These are phyloP conservation scores for Pseudotriccus pelzelni DNA, from an alignment of 2,797 vertebrate species.

Conservation along the genomic window DNA sequence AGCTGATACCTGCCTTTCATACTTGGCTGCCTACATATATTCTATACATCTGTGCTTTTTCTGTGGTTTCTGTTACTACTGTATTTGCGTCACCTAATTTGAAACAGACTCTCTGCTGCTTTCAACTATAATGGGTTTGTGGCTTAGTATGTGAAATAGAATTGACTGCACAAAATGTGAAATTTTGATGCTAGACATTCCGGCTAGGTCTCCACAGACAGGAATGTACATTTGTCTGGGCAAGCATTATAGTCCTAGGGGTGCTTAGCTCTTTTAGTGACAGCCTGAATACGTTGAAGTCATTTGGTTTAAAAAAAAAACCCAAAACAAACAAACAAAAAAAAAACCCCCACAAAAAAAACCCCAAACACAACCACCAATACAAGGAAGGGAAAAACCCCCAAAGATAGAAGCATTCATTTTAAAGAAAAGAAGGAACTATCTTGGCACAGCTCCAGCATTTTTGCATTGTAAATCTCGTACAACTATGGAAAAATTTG, in stretches of 20 bases:
- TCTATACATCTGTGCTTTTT: slow-evolving; percentile 9
- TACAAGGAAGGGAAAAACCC: not conserved
- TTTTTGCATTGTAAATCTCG: not conserved
- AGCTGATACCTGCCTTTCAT: not conserved
- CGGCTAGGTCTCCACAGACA: slow-evolving; percentile 74
- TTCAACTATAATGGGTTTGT: slow-evolving; percentile 63
- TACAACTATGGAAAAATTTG: not conserved
- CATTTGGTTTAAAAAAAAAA: not conserved
- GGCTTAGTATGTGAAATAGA: slow-evolving; percentile 71
- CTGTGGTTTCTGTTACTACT: slow-evolving; percentile 53
- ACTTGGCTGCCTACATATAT: not conserved
- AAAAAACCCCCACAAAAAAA: too few relatives aligned
- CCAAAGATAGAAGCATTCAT: not conserved
- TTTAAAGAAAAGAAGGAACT: not conserved
- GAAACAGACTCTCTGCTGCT: slow-evolving; percentile 75
- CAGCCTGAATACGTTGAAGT: slow-evolving; percentile 30
- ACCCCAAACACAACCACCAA: too few relatives aligned
- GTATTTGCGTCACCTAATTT: slow-evolving; percentile 69
- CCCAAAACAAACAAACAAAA: too few relatives aligned
- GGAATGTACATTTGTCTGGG: slow-evolving; percentile 84
- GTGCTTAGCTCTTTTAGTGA: slow-evolving; percentile 71
- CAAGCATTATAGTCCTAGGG: slow-evolving; percentile 67
- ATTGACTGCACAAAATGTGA: slow-evolving; percentile 75
- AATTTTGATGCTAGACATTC: slow-evolving; percentile 80
- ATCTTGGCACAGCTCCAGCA: not conserved